Evolutionary conservation across 2,888 invertebrate species (phyloP), one percentile per base, ranked within the genome.

Genomic region (Agrilus biguttatus): DNA sequence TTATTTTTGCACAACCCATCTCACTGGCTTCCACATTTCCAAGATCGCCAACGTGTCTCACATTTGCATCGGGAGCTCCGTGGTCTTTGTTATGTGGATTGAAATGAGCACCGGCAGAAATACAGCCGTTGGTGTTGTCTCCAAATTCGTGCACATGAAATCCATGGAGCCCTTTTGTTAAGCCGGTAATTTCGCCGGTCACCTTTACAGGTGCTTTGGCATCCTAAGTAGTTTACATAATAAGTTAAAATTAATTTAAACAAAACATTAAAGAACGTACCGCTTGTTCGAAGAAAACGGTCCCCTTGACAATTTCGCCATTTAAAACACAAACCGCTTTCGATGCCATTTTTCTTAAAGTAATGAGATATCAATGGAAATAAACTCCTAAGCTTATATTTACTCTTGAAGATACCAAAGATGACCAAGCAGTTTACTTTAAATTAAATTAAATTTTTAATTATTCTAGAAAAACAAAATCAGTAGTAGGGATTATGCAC

Each of bases 101-200:
- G 69, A 88, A 96, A 69, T 96, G 96, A 0, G 87, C 71, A 0
- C 95, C 96, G 33, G 95, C 91, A 34, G 90, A 91, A n/a, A 83
- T 87, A 67, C 96, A 96, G 1, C 89, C 90, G 62, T 95, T 91
- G 23, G 92, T 91, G 60, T 87, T 89, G 68, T 95, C 95, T 1
- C 96, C 96, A 61, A 91, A 95, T 69, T 96, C 89, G 62, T 96
- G 96, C 47, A 96, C 78, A 62, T 96, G 96, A 70, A 96, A 92
- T 17, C 91, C 91, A 60, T 92, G 88, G 3, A 68, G 61, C 47
- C 95, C 95, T 63, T 80, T 72, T 14, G 72, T 62, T 32, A 96
- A 71, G 2, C 93, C 92, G 28, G 65, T 69, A 8, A 96, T 74
- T 66, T 87, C 80, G 7, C 95, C 95, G 32, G 78, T 78, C n/a